Percentiles rank a stretch among this genome's conserved stretches.
These are phyloP conservation scores for Trilocha varians DNA, from an alignment of 2,888 invertebrate genomes.

Conservation along the genomic window DNA sequence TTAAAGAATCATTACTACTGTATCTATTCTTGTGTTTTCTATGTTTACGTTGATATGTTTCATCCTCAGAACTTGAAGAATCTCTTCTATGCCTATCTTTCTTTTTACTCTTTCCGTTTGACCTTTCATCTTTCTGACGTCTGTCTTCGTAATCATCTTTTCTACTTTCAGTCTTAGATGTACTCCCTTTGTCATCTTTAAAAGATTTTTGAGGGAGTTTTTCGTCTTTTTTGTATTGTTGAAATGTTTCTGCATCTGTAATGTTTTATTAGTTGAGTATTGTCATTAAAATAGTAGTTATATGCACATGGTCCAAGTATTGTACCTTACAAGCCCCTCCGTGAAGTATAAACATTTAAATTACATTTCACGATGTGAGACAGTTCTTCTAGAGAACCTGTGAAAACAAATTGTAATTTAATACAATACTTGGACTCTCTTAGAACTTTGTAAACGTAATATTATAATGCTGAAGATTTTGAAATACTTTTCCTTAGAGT, in stretches of 20 bases:
- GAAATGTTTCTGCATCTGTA: constrained; percentile 80
- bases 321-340: constrained; percentile 27
- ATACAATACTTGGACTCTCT: constrained; percentile 20
- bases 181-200: constrained; percentile 30
- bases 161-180: constrained; percentile 20
- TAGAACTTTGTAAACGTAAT: too few relatives aligned
- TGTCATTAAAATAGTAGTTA: constrained; percentile 6
- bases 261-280: constrained; percentile 11
- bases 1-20: constrained; percentile 18
- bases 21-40: constrained; percentile 14
- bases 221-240: constrained; percentile 76
- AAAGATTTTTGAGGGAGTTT: constrained; percentile 30
- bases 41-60: constrained; percentile 15
- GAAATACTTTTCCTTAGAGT: too few relatives aligned
- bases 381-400: constrained; percentile 37
- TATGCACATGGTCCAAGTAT: constrained; percentile 20
- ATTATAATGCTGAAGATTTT: too few relatives aligned
- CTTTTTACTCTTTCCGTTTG: constrained; percentile 28
- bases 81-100: constrained; percentile 13
- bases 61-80: constrained; percentile 27
- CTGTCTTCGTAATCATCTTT: constrained; percentile 17
- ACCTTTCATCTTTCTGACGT: constrained; percentile 21
- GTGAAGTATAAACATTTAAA: constrained; percentile 23
- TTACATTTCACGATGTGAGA: constrained; percentile 26
- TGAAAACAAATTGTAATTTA: constrained; percentile 22